Conservation (phyloP, 2,888 invertebrate species). For the Scelioninae gen. 2 region DNA sequence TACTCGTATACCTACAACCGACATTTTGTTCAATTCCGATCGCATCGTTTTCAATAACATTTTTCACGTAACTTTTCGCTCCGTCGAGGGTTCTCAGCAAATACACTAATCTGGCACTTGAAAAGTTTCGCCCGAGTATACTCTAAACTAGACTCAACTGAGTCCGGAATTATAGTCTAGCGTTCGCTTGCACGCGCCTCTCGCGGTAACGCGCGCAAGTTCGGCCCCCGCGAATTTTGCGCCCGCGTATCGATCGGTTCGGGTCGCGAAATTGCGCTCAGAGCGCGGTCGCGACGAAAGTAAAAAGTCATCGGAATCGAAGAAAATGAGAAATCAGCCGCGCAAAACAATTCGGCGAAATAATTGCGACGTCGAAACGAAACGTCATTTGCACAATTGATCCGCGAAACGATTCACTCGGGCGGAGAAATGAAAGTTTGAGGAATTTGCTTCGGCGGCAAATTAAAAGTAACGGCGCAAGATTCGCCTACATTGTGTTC, state of each 20-base stretch:
- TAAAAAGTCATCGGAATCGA: slow-evolving; percentile 29
- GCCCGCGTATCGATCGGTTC: slow-evolving; percentile 54
- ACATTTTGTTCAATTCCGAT: too few relatives aligned
- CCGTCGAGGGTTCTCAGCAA: too few relatives aligned
- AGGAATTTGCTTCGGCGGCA: slow-evolving; percentile 23
- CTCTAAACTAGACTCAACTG: too few relatives aligned
- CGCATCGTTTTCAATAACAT: too few relatives aligned
- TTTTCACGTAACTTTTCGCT: too few relatives aligned
- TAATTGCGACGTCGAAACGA: slow-evolving; percentile 39
- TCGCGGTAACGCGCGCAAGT: too few relatives aligned
- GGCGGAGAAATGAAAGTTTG: slow-evolving; percentile 34
- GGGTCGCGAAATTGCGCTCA: slow-evolving; percentile 47
- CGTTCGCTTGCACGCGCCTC: too few relatives aligned
- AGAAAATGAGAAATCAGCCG: slow-evolving; percentile 50
- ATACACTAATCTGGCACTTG: slow-evolving; percentile 22
- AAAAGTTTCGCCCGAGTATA: slow-evolving; percentile 8
- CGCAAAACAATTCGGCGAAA: slow-evolving; percentile 30
- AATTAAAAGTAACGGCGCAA: slow-evolving; percentile 41
- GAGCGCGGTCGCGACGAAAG: slow-evolving; percentile 49
- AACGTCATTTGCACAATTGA: slow-evolving; percentile 47
- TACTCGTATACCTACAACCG: too few relatives aligned
- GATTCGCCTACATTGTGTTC: slow-evolving; percentile 32
- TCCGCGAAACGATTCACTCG: slow-evolving; percentile 7
- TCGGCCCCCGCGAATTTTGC: slow-evolving; percentile 20
- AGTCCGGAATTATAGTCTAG: too few relatives aligned